Evolutionary conservation across 2,113 vertebrate genomes (phyloP), one percentile per base, ranked within the genome.

Genomic region (Anarhynchus alexandrinus): DNA sequence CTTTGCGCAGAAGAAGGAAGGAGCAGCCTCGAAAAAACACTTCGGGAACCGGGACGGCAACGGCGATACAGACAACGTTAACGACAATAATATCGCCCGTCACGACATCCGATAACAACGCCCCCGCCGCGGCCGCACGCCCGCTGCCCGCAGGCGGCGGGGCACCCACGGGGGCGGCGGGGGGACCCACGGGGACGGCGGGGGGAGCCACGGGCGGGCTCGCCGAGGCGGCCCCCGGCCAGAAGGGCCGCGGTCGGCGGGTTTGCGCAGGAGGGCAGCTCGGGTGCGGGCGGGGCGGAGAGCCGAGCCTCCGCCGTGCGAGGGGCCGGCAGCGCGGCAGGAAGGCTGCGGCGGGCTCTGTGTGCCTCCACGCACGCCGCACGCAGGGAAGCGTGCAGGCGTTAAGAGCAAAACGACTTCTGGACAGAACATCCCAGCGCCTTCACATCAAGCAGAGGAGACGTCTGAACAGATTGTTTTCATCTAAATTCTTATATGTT

Each of bases 81-180:
- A 14, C 16, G 12, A 30, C 65, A 3, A 4, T 0, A 6, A 2
- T 1, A 34, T 3, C 38, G 12, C 58, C 7, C 0, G 32, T 7
- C 13, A 23, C 0, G 29, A 22, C 40, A 40, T 40, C 40, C 2
- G 34, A 3, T 21, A 38, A 12, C 19, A 4, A 11, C 29, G 6
- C 1, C 19, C 70, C 29, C 47, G 11, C 23, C 32, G 5, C 26
- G 10, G n/a, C 45, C 19, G 40, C 52, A 20, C 6, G 15, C 11
- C 17, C 77, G 17, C 32, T 11, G 43, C 38, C 62, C 16, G 30
- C 17, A 8, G n/a, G 11, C 40, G 3, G 26, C 15, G 36, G n/a
- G 66, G 17, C 42, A 19, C 58, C 29, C 30, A 59, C 57, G 34
- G 57, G 57, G 7, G 61, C 17, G 36, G n/a, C 17, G 36, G 36